These are phyloP conservation scores for Trichopoda pennipes DNA, from an alignment of 2,888 invertebrate species.

Conservation along the genomic window DNA sequence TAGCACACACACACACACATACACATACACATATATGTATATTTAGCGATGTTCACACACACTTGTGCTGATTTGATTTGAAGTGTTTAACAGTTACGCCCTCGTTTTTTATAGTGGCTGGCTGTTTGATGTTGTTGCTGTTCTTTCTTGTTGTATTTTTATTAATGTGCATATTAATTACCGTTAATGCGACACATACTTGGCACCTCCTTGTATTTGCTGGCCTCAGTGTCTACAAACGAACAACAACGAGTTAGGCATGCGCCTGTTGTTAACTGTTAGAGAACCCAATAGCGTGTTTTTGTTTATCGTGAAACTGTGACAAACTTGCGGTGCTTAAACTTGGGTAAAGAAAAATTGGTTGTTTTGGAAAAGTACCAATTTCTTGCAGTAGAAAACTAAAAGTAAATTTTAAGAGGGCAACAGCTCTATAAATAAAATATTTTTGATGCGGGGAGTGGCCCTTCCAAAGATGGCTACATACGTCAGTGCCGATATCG, in stretches of 20 bases:
- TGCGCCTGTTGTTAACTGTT: conserved; percentile 51
- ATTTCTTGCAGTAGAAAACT: too few species aligned
- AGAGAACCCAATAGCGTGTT: conserved; percentile 49
- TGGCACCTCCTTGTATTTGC: conserved; percentile 64
- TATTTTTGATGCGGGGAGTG: too few species aligned
- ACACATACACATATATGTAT: not conserved
- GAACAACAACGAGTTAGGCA: conserved; percentile 23
- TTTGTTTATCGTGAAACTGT: not conserved
- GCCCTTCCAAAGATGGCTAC: too few species aligned
- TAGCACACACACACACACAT: conserved; percentile 2
- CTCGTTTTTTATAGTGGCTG: conserved; percentile 41
- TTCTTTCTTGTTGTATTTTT: conserved; percentile 44
- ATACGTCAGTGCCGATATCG: too few species aligned
- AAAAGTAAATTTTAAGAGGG: too few species aligned
- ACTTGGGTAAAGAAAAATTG: not conserved
- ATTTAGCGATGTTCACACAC: not conserved
- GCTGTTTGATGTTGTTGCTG: conserved; percentile 21
- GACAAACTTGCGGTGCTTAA: not conserved
- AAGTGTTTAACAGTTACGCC: conserved; percentile 65
- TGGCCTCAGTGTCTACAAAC: conserved; percentile 9
- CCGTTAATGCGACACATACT: conserved; percentile 70
- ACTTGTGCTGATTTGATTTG: conserved; percentile 52
- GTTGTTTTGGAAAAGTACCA: not conserved
- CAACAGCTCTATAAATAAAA: too few species aligned
- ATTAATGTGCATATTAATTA: conserved; percentile 72